phyloP scores from a whole-genome alignment of 1,140 invertebrate species.

The Heliconius congener region DNA sequence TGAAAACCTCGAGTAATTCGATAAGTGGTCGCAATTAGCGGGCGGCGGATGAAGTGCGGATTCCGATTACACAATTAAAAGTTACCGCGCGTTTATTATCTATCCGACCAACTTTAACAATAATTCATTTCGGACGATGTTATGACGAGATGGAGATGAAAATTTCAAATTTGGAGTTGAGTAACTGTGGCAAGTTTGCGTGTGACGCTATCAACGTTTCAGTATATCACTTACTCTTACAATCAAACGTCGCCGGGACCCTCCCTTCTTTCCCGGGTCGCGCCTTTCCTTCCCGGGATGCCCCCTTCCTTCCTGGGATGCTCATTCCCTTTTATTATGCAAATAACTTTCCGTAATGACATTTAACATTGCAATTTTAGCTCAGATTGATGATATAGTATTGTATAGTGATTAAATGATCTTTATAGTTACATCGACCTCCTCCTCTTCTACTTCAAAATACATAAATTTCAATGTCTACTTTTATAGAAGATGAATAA shows the following conservation, averaged over 20 bases:
- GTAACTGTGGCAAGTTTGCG: conserved; percentile 21
- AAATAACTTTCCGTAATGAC: background rate
- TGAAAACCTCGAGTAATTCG: conserved; percentile 39
- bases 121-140: conserved; percentile 38
- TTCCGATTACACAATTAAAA: conserved; percentile 46
- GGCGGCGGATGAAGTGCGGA: conserved; percentile 31
- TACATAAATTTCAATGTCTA: no score
- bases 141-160: conserved; percentile 25
- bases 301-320: background rate
- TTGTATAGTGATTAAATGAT: background rate
- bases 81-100: conserved; percentile 47
- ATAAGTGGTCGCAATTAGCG: conserved; percentile 44
- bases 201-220: conserved; percentile 25
- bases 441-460: no score
- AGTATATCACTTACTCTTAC: conserved; percentile 19
- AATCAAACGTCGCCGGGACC: background rate
- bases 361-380: conserved; percentile 2
- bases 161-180: conserved; percentile 18
- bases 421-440: background rate
- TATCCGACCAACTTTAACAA: conserved; percentile 41
- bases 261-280: background rate
- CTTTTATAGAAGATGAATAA: no score
- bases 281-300: background rate
- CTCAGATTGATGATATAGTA: background rate
- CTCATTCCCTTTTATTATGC: background rate